phyloP scores from a whole-genome alignment of 2,113 vertebrate genomes.

The Ailuropoda melanoleuca region DNA sequence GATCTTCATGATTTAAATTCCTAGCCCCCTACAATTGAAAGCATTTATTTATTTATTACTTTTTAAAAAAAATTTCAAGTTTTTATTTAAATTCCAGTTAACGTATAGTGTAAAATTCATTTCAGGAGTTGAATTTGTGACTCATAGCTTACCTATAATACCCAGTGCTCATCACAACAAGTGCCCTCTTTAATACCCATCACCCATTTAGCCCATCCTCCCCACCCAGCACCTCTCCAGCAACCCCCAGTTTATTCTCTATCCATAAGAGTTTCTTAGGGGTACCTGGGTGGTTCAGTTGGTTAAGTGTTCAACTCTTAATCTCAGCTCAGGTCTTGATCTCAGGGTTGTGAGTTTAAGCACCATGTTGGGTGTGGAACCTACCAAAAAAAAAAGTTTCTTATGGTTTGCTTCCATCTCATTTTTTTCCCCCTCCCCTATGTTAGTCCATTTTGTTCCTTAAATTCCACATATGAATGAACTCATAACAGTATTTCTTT shows the following conservation, averaged over 20 bases:
- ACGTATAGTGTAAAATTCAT: background rate
- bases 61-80: background rate
- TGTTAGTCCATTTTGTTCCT: background rate
- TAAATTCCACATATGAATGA: background rate
- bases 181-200: background rate
- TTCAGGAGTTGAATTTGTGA: background rate
- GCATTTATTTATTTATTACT: background rate
- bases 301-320: background rate
- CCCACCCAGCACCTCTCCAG: background rate
- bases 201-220: background rate
- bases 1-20: background rate
- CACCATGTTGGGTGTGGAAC: background rate
- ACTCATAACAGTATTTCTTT: background rate
- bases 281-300: background rate
- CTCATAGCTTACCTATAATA: too few species aligned
- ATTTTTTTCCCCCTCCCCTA: background rate
- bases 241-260: background rate
- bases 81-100: background rate
- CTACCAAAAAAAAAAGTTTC: background rate
- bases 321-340: background rate
- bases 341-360: background rate
- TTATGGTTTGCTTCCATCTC: background rate
- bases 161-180: background rate
- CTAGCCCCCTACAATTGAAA: background rate
- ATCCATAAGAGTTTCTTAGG: background rate